Conservation (phyloP, 2,888 invertebrate genomes). For the Euplexia lucipara region DNA sequence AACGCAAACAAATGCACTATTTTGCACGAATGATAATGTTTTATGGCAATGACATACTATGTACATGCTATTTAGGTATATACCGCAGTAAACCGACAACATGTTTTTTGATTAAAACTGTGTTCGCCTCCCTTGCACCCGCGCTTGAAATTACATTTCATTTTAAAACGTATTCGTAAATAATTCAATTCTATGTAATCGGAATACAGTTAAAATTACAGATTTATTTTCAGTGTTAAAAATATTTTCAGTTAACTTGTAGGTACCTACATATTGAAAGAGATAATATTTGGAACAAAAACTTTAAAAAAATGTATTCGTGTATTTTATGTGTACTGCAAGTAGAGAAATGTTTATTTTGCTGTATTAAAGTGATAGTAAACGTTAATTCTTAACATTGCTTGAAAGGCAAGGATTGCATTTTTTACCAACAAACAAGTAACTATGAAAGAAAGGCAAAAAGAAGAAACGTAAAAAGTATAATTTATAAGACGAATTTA, state of each 20-base stretch:
- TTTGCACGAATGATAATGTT: neutral
- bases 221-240: neutral
- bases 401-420: too few relatives aligned
- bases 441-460: too few relatives aligned
- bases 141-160: neutral
- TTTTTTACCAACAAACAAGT: too few relatives aligned
- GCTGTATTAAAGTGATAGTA: too few relatives aligned
- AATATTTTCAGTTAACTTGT: slow-evolving; percentile 4
- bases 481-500: too few relatives aligned
- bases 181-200: slow-evolving; percentile 9
- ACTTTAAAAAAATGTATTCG: slow-evolving; percentile 1
- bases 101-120: slow-evolving; percentile 19
- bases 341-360: neutral
- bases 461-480: too few relatives aligned
- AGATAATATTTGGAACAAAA: slow-evolving; percentile 4
- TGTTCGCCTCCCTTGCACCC: neutral
- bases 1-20: neutral
- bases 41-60: neutral
- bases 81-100: slow-evolving; percentile 4
- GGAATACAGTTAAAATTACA: neutral
- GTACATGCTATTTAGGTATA: neutral
- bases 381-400: too few relatives aligned
- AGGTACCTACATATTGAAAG: slow-evolving; percentile 11
- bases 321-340: neutral
- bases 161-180: slow-evolving; percentile 8